Evolutionary conservation across 2,113 vertebrate species (phyloP).

Genomic region (Dermatemys mawii): DNA sequence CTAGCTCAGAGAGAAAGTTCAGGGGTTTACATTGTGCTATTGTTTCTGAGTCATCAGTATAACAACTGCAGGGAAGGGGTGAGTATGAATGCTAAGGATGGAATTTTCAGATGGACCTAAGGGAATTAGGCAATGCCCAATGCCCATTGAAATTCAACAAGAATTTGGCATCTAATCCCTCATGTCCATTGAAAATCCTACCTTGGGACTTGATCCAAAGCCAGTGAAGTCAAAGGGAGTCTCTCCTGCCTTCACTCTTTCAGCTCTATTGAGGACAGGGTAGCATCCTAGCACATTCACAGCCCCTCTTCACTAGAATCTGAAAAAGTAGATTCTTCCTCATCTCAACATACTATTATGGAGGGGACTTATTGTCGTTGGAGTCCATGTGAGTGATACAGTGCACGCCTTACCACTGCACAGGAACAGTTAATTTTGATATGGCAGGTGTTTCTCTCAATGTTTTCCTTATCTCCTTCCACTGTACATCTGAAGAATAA

Average conservation of each 20-base stretch:
- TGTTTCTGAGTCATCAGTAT: background rate
- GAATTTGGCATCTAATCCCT: background rate
- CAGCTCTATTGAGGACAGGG: background rate
- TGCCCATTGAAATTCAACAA: background rate
- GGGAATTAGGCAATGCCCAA: background rate
- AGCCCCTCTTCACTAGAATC: background rate
- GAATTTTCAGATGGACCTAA: background rate
- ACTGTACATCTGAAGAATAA: background rate
- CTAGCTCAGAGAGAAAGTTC: background rate
- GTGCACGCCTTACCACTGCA: background rate
- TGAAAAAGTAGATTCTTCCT: background rate
- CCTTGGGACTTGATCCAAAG: background rate
- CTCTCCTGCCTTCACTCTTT: background rate
- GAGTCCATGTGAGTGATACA: background rate
- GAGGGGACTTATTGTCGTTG: background rate
- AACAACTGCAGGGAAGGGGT: background rate
- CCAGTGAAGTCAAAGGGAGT: background rate
- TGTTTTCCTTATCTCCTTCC: background rate
- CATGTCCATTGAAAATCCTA: background rate
- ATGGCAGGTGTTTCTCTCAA: background rate
- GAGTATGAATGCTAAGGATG: background rate
- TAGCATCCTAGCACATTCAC: background rate
- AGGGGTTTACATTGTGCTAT: background rate
- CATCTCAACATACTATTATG: background rate
- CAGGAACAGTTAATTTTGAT: background rate